Percentiles rank a stretch among this genome's conserved stretches.
Evolutionary conservation across 1,140 invertebrate species (phyloP).

Genomic region (Bathynomus jamesi): DNA sequence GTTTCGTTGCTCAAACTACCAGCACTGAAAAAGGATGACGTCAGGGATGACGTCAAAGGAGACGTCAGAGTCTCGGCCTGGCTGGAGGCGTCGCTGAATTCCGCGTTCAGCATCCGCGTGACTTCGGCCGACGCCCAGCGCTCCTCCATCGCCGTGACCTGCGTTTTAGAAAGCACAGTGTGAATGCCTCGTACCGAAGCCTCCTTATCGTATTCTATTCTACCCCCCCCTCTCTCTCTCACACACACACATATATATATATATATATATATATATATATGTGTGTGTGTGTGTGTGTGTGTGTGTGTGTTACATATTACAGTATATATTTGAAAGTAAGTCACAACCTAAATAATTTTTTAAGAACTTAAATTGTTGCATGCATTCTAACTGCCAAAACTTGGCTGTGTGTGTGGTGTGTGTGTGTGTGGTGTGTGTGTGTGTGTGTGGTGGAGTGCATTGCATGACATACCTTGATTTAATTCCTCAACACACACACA

Average conservation of each 20-base stretch:
- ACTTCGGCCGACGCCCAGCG: not conserved
- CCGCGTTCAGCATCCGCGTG: not conserved
- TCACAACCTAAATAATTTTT: no score
- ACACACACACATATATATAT: not conserved
- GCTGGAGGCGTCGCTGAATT: not conserved
- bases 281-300: not conserved
- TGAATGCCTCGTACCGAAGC: not conserved
- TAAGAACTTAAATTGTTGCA: no score
- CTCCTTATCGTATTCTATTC: no score
- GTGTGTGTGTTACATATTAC: not conserved
- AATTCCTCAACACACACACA: no score
- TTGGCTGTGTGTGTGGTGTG: no score
- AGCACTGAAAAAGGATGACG: not conserved
- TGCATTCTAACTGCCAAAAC: no score
- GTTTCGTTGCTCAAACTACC: not conserved
- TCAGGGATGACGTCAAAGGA: not conserved
- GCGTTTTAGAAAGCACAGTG: not conserved
- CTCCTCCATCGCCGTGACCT: not conserved
- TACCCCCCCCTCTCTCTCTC: no score
- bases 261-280: constrained; percentile 2
- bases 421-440: no score
- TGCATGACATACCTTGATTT: no score
- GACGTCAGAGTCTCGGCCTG: not conserved
- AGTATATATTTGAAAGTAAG: not conserved
- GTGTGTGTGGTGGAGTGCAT: no score